A percentile compares a stretch with the other conserved stretches of the same genome.
Evolutionary conservation across 1,140 invertebrate species (phyloP).

Genomic region (Agrypnia vestita): DNA sequence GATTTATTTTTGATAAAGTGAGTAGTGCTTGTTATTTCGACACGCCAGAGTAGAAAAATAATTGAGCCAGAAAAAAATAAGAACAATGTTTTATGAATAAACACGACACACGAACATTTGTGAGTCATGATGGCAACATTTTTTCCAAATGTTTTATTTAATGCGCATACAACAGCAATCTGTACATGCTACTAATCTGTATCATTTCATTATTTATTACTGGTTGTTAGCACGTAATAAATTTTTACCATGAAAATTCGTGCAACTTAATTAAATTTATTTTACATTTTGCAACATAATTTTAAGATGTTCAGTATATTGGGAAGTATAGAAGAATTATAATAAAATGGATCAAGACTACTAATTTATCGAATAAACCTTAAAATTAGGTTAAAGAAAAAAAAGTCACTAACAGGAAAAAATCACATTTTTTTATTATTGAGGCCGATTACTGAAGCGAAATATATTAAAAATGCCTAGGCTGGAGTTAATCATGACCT

Average conservation of each 20-base stretch:
- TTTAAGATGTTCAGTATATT: too few relatives aligned
- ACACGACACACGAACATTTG: constrained; percentile 58
- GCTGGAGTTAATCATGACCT: too few relatives aligned
- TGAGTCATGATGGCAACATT: constrained; percentile 42
- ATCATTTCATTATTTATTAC: constrained; percentile 47
- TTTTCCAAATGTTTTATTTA: constrained; percentile 53
- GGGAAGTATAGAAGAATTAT: too few relatives aligned
- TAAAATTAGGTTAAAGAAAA: too few relatives aligned
- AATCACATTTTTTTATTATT: too few relatives aligned
- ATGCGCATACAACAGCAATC: constrained; percentile 44
- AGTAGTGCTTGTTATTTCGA: constrained; percentile 52
- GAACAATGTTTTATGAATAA: constrained; percentile 45
- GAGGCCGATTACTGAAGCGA: too few relatives aligned
- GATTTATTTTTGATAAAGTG: constrained; percentile 33
- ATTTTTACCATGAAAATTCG: constrained; percentile 17
- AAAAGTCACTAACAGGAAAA: too few relatives aligned
- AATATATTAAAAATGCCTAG: too few relatives aligned
- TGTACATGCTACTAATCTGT: constrained; percentile 48
- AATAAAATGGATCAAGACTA: too few relatives aligned
- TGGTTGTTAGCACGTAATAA: constrained; percentile 57
- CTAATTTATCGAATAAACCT: too few relatives aligned
- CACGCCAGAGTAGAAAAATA: constrained; percentile 55
- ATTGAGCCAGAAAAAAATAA: constrained; percentile 51
- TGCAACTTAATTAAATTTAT: constrained; percentile 32
- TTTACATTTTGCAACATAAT: neutral